Evolutionary conservation across 2,888 invertebrate genomes (phyloP), one percentile per base, ranked within the genome.

Genomic region (Odontocolon sp.): DNA sequence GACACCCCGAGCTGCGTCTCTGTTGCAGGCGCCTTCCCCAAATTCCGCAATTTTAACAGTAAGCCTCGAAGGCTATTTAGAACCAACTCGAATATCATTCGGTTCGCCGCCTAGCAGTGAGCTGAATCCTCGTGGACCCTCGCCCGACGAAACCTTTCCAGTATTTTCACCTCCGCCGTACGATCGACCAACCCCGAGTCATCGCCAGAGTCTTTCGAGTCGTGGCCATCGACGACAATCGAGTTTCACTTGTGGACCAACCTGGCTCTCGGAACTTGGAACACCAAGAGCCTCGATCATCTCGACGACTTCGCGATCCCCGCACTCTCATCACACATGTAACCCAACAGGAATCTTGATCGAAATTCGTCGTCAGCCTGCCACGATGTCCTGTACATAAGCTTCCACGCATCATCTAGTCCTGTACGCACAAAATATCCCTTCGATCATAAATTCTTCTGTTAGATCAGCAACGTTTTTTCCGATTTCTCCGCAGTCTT

Each of bases 251-350:
- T 93, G 92, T 2, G 92, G 92, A 3, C n/a, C n/a, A n/a, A 92
- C 92, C 0, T 93, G 92, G 92, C 91, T 92, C 88, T 91, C 91
- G 52, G 91, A 90, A 54, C 87, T 91, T 68, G 87, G 92, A 54
- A 93, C 93, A 50, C 94, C 94, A 57, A 92, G 95, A 79, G 94
- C 95, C 83, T 96, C 96, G 73, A 92, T 96, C 88, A 93, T 95
- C 87, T 95, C 95, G 80, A 94, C 94, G 87, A 94, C 95, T 81
- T 95, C 96, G 80, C 93, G 95, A 86, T 95, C 94, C 82, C 93
- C 94, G 69, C 92, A 92, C 86, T 97, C 97, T 83, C 97, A 97
- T 93, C 97, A 97, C 90, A 96, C 96, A 93, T 97, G 97, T 97
- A 97, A 95, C 81, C 81, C 38, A 57, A 11, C 8, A 23, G 21